A percentile compares a stretch with the other conserved stretches of the same genome.
phyloP scores from a whole-genome alignment of 2,888 invertebrate genomes.

The Epistrophe eligans region DNA sequence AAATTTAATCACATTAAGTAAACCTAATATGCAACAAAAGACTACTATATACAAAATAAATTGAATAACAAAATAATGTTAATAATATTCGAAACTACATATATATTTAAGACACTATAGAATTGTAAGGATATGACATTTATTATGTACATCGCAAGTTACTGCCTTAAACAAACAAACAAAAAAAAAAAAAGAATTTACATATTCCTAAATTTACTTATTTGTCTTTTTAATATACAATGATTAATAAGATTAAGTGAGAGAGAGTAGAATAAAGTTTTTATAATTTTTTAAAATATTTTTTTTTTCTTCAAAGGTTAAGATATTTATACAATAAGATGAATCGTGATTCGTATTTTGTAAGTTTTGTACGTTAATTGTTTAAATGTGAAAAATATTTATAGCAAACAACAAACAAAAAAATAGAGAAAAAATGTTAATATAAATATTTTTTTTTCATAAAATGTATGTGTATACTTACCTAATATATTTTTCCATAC shows the following conservation, averaged over 20 bases:
- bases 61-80: constrained; percentile 11
- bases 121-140: not conserved
- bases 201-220: constrained; percentile 43
- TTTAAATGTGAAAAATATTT: constrained; percentile 63
- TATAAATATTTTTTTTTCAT: constrained; percentile 18
- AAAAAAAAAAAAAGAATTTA: constrained; percentile 31
- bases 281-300: constrained; percentile 27
- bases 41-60: constrained; percentile 25
- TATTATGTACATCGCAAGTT: constrained; percentile 9
- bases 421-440: constrained; percentile 2
- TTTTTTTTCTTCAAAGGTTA: constrained; percentile 24
- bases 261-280: constrained; percentile 11
- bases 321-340: constrained; percentile 27
- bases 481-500: constrained; percentile 64
- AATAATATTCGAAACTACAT: not conserved
- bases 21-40: constrained; percentile 25
- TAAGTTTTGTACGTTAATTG: constrained; percentile 69
- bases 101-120: constrained; percentile 13
- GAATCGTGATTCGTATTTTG: constrained; percentile 65
- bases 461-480: constrained; percentile 37
- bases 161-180: constrained; percentile 42
- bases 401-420: constrained; percentile 22
- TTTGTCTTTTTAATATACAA: constrained; percentile 67
- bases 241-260: constrained; percentile 66
- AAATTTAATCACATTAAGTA: constrained; percentile 1